A percentile compares a stretch with the other conserved stretches of the same genome.
Conservation (phyloP, 1,140 invertebrate species). For the Delia radicum region DNA sequence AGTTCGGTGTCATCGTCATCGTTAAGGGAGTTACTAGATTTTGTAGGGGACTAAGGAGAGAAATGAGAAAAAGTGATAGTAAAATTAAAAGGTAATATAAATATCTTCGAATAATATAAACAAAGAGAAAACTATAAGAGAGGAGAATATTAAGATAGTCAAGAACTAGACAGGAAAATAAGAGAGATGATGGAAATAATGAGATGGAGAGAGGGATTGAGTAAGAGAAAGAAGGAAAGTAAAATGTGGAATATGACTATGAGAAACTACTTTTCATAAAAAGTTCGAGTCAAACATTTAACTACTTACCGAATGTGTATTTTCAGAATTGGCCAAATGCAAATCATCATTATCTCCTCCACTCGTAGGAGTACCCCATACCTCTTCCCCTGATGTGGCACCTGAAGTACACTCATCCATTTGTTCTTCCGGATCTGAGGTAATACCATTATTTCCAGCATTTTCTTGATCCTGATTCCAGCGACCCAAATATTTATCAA, state of each 20-base stretch:
- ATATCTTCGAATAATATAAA: too few relatives aligned
- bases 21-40: constrained; percentile 66
- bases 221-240: too few relatives aligned
- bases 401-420: constrained; percentile 72
- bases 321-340: constrained; percentile 65
- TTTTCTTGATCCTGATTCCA: constrained; percentile 51
- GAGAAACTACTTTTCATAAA: background rate
- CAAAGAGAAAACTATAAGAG: too few relatives aligned
- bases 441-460: constrained; percentile 34
- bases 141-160: too few relatives aligned
- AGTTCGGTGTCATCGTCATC: constrained; percentile 68
- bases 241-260: too few relatives aligned
- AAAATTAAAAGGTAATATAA: background rate
- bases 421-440: constrained; percentile 57
- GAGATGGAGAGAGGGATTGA: too few relatives aligned
- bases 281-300: background rate
- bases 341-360: constrained; percentile 74
- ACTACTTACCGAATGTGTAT: constrained; percentile 64
- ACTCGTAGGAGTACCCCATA: constrained; percentile 83
- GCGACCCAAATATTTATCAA: constrained; percentile 53
- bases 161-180: too few relatives aligned
- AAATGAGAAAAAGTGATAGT: background rate
- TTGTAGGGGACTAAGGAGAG: constrained; percentile 60
- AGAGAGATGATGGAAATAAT: too few relatives aligned
- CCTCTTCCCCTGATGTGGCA: constrained; percentile 77